Evolutionary conservation across 2,797 vertebrate genomes (phyloP).

Genomic region (Periophthalmus magnuspinnatus): DNA sequence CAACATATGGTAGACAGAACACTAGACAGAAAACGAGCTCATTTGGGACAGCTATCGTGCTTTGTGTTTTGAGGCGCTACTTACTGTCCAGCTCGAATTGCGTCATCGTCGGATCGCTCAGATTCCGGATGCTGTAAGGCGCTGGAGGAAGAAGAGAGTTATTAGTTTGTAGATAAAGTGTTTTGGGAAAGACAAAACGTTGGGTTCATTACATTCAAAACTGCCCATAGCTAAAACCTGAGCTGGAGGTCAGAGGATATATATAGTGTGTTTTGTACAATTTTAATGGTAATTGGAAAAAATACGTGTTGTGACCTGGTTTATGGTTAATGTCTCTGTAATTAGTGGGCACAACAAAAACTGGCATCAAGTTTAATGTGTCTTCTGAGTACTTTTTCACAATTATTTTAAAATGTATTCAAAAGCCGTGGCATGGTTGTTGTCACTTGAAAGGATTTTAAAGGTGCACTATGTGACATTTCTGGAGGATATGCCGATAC

Average conservation of each 20-base stretch:
- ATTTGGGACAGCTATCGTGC: slow-evolving; percentile 7
- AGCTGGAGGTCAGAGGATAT: background rate
- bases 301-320: background rate
- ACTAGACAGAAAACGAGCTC: slow-evolving; percentile 43
- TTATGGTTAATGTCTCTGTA: background rate
- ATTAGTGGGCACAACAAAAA: too few relatives aligned
- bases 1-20: slow-evolving; percentile 24
- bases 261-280: too few relatives aligned
- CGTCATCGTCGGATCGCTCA: slow-evolving; percentile 85
- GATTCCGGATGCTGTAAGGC: slow-evolving; percentile 83
- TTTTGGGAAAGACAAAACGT: background rate
- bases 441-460: too few relatives aligned
- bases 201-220: background rate
- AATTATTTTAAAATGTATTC: too few relatives aligned
- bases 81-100: slow-evolving; percentile 88
- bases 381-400: too few relatives aligned
- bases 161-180: slow-evolving; percentile 8
- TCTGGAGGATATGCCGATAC: background rate
- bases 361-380: too few relatives aligned
- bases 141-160: slow-evolving; percentile 63
- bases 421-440: too few relatives aligned
- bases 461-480: too few relatives aligned
- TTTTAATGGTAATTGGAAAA: too few relatives aligned
- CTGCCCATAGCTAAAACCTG: background rate
- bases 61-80: slow-evolving; percentile 27